Base-by-base conservation (phyloP, 2,888 invertebrate genomes). In the Eilema griseolum region DNA sequence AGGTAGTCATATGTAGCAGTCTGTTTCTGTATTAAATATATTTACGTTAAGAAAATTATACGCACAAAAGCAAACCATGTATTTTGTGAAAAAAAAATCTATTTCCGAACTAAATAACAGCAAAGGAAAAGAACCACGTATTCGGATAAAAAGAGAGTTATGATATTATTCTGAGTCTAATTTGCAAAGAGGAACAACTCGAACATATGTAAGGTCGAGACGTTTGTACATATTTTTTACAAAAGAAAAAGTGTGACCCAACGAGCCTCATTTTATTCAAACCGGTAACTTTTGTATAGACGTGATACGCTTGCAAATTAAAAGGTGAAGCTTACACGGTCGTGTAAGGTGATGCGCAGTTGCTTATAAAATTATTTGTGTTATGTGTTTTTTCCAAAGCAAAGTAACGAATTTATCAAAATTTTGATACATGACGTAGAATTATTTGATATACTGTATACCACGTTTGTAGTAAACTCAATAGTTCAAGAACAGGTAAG, bases 231-330 rank as follows among this genome's bases (percentile, higher is more conserved):
- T 76, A 61, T 84, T 83, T 83, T 83, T 81, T 75, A 83, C 78
- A 85, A 85, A 87, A 83, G 77, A 85, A 86, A 86, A 86, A 85
- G 74, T 86, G 86, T 85, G 84, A 88, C 87, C 85, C 83, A 67
- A 81, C 83, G 77, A 83, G 77, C 80, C 81, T 80, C 81, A 81
- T 88, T 90, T 88, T 89, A 90, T 89, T 89, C 88, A 89, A 89
- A 90, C 85, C 83, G 84, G 84, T 75, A 85, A 84, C 86, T 85
- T 84, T 85, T 82, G 83, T 85, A 80, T 80, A 81, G 72, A 89
- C 89, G 89, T 89, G 90, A 79, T 79, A 77, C 61, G 84, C 70
- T 77, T 89, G 80, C 83, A 77, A 89, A 90, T 83, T 79, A 79
- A 77, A 73, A 31, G 71, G 20, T 65, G 74, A 67, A 71, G 46